phyloP scores from a whole-genome alignment of 2,888 invertebrate species.

The Lapara coniferarum region DNA sequence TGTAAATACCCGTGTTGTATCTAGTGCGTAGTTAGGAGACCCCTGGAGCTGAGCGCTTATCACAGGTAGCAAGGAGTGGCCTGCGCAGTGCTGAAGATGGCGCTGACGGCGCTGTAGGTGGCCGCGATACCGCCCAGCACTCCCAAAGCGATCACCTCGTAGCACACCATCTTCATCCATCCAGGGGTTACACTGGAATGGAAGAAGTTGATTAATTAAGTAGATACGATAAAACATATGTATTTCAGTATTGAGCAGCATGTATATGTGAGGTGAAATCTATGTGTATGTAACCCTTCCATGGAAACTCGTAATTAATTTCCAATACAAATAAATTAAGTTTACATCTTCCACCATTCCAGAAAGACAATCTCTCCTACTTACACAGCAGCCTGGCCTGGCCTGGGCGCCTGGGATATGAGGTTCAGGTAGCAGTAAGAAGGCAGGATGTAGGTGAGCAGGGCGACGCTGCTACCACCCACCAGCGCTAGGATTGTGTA shows the following conservation, averaged over 20 bases:
- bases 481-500: constrained; percentile 87
- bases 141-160: constrained; percentile 85
- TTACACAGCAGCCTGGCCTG: constrained; percentile 60
- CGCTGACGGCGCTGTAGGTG: constrained; percentile 84
- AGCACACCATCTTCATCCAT: constrained; percentile 84
- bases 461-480: constrained; percentile 87
- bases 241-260: not conserved
- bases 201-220: not conserved
- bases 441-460: constrained; percentile 87
- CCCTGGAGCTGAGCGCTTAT: constrained; percentile 33
- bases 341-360: not conserved
- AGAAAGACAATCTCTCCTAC: constrained; percentile 34
- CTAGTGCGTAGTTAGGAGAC: not conserved
- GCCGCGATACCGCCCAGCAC: constrained; percentile 83
- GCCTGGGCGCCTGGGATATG: constrained; percentile 66
- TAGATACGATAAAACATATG: no score
- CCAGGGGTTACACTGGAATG: constrained; percentile 81
- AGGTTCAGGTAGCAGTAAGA: constrained; percentile 86
- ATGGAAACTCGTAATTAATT: no score
- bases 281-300: no score
- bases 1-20: not conserved
- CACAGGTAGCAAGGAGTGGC: constrained; percentile 69
- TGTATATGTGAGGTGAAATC: not conserved
- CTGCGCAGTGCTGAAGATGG: constrained; percentile 79
- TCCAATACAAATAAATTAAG: no score